Evolutionary conservation across 1,140 invertebrate genomes (phyloP).

Genomic region (Eulimnadia texana): DNA sequence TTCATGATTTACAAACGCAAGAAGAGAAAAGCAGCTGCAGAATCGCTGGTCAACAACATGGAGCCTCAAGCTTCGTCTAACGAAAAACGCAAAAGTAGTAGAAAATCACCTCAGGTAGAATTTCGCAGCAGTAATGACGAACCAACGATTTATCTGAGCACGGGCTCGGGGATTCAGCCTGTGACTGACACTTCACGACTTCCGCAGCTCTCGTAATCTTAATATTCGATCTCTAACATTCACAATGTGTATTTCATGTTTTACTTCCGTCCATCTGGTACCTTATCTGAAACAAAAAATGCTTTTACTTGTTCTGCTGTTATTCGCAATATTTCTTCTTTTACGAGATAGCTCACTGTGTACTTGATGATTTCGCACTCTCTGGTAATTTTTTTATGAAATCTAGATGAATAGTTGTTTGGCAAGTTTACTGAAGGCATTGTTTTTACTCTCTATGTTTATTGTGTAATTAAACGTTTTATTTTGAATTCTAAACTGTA

Average conservation of each 20-base stretch:
- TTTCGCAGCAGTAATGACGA: not conserved
- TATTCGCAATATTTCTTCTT: too few relatives aligned
- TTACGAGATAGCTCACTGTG: too few relatives aligned
- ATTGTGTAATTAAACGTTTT: too few relatives aligned
- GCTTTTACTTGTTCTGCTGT: too few relatives aligned
- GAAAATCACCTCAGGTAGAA: not conserved
- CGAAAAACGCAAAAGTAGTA: not conserved
- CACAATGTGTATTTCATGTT: not conserved
- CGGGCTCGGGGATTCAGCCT: not conserved
- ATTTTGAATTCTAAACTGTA: too few relatives aligned
- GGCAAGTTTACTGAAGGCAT: too few relatives aligned
- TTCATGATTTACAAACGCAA: not conserved
- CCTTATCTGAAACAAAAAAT: too few relatives aligned
- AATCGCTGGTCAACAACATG: not conserved
- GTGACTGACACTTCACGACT: not conserved
- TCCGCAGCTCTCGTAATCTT: not conserved
- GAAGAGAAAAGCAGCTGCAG: not conserved
- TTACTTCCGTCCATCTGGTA: too few relatives aligned
- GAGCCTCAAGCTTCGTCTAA: not conserved
- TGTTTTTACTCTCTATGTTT: too few relatives aligned
- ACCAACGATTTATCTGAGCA: not conserved
- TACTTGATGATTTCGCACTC: too few relatives aligned
- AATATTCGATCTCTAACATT: not conserved
- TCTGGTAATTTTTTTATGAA: too few relatives aligned
- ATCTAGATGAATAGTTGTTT: too few relatives aligned